Conservation (phyloP, 2,888 invertebrate species). For the Tenthredo distinguenda region DNA sequence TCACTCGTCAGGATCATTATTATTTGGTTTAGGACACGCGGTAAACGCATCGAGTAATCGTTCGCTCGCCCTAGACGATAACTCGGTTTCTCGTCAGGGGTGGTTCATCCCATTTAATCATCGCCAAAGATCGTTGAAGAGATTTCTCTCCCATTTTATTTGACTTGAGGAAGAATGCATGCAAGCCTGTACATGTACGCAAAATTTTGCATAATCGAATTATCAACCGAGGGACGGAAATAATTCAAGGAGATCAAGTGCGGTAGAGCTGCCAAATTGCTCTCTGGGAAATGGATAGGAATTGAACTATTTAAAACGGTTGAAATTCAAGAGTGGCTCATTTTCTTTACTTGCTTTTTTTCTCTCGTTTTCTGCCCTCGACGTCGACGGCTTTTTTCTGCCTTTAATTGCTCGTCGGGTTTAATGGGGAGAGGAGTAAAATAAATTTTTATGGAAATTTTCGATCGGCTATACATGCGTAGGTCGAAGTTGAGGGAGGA, state of each 20-base stretch:
- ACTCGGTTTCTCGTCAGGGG: neutral
- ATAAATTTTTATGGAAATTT: neutral
- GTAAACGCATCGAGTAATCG: slow-evolving; percentile 32
- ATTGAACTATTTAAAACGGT: slow-evolving; percentile 38
- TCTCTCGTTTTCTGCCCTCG: neutral
- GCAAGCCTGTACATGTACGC: neutral
- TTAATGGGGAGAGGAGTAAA: neutral
- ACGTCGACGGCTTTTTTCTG: neutral
- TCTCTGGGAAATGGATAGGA: slow-evolving; percentile 31
- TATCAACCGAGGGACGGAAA: neutral
- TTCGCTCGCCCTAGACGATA: neutral
- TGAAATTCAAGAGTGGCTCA: slow-evolving; percentile 19
- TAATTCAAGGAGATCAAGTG: slow-evolving; percentile 13
- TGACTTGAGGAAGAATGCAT: neutral
- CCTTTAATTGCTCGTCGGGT: neutral
- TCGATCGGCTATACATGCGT: neutral
- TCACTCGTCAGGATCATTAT: slow-evolving; percentile 36
- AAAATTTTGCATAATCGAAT: slow-evolving; percentile 18
- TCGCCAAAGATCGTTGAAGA: neutral
- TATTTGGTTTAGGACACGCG: slow-evolving; percentile 32
- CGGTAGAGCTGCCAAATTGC: slow-evolving; percentile 20
- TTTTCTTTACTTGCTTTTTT: neutral
- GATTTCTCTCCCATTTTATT: neutral
- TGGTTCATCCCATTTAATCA: neutral
- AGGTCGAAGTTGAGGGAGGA: neutral